phyloP scores from a whole-genome alignment of 2,888 invertebrate genomes.

The Watsonalla binaria region DNA sequence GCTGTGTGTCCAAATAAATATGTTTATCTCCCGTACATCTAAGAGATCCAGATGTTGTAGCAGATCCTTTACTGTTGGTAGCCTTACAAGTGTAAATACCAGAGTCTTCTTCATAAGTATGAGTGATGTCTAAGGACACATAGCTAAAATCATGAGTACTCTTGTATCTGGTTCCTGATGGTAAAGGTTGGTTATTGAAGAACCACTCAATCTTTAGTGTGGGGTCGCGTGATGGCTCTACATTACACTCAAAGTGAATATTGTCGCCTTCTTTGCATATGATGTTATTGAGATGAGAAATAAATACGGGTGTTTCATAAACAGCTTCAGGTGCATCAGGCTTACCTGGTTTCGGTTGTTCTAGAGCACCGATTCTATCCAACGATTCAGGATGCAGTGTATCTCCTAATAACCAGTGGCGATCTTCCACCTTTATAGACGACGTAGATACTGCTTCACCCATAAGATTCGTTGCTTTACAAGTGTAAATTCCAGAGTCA shows the following conservation, averaged over 20 bases:
- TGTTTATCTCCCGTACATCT: constrained; percentile 89
- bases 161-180: constrained; percentile 93
- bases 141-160: constrained; percentile 97
- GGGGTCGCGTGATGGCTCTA: constrained; percentile 94
- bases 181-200: constrained; percentile 93
- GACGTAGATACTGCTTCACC: constrained; percentile 97
- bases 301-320: constrained; percentile 92
- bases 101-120: constrained; percentile 94
- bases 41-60: constrained; percentile 93
- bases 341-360: constrained; percentile 85
- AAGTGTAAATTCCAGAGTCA: constrained; percentile 97
- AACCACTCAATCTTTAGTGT: constrained; percentile 96
- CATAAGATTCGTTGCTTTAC: constrained; percentile 94
- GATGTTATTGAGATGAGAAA: constrained; percentile 93
- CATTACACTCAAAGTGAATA: constrained; percentile 94
- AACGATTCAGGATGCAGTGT: constrained; percentile 93
- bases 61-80: constrained; percentile 91
- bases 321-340: constrained; percentile 86
- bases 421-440: constrained; percentile 92
- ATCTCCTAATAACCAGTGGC: constrained; percentile 92
- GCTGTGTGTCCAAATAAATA: constrained; percentile 93
- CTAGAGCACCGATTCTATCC: constrained; percentile 90
- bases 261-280: constrained; percentile 92
- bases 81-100: constrained; percentile 95
- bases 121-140: constrained; percentile 92